phyloP scores from a whole-genome alignment of 2,888 invertebrate species.

The Ornithoptera priamus region DNA sequence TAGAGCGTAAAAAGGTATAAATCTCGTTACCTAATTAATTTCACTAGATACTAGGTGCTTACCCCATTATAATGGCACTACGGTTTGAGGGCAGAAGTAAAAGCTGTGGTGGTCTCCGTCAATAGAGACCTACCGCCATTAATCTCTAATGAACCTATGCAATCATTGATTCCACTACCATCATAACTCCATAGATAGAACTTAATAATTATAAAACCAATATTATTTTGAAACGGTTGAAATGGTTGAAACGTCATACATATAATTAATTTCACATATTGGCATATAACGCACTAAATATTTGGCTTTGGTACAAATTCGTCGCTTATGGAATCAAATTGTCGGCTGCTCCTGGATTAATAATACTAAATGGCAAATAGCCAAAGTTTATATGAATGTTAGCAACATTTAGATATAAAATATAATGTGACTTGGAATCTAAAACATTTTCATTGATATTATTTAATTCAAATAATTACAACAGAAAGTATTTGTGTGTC shows the following conservation, averaged over 20 bases:
- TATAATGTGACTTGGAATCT: not conserved
- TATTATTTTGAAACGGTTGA: not conserved
- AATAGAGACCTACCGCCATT: too few species aligned
- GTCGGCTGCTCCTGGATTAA: conserved; percentile 25
- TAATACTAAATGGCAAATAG: conserved; percentile 21
- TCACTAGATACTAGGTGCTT: too few species aligned
- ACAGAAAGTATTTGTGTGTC: too few species aligned
- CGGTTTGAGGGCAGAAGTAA: too few species aligned
- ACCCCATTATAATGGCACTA: too few species aligned
- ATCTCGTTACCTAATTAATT: too few species aligned
- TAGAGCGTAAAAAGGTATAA: too few species aligned
- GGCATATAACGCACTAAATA: conserved; percentile 13
- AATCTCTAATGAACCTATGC: not conserved
- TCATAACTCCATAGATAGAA: not conserved
- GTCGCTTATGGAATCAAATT: conserved; percentile 26
- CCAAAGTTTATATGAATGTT: conserved; percentile 22
- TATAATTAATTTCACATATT: not conserved
- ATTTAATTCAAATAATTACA: too few species aligned
- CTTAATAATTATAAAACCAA: not conserved
- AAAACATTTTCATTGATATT: not conserved
- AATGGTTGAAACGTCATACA: not conserved
- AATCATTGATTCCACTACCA: not conserved
- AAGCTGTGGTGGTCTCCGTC: too few species aligned
- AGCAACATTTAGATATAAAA: conserved; percentile 11
- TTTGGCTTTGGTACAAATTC: conserved; percentile 22